Conservation (phyloP, 2,888 invertebrate species). For the Caenorhabditis sp. region DNA sequence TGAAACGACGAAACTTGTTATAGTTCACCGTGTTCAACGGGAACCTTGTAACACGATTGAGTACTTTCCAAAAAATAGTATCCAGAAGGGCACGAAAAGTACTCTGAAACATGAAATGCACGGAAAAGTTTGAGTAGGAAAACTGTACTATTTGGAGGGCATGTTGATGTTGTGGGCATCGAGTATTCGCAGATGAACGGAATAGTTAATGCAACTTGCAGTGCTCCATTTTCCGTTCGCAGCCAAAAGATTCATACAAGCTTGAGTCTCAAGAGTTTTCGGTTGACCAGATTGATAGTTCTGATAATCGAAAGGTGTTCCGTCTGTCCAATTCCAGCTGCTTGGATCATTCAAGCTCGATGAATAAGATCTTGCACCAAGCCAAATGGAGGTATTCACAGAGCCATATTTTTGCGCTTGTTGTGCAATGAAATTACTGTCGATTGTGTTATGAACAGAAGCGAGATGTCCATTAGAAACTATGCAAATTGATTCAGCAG, state of each 20-base stretch:
- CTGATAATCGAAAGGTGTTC: constrained; percentile 37
- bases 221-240: constrained; percentile 40
- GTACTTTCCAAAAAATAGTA: neutral
- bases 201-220: constrained; percentile 22
- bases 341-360: constrained; percentile 11
- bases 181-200: constrained; percentile 40
- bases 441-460: constrained; percentile 41
- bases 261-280: neutral
- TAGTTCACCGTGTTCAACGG: no score
- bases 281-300: constrained; percentile 46
- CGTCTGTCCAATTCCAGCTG: constrained; percentile 53
- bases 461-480: constrained; percentile 30
- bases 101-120: neutral
- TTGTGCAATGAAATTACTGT: constrained; percentile 27
- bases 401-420: constrained; percentile 13
- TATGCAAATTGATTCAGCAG: constrained; percentile 39
- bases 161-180: neutral
- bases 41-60: neutral
- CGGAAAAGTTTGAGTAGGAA: neutral
- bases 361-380: constrained; percentile 36
- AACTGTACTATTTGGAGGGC: neutral
- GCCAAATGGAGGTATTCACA: constrained; percentile 27
- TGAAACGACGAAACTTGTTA: neutral
- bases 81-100: neutral
- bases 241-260: constrained; percentile 35